Evolutionary conservation across 2,888 invertebrate genomes (phyloP), one percentile per base, ranked within the genome.

Genomic region (Odontocolon sp.): DNA sequence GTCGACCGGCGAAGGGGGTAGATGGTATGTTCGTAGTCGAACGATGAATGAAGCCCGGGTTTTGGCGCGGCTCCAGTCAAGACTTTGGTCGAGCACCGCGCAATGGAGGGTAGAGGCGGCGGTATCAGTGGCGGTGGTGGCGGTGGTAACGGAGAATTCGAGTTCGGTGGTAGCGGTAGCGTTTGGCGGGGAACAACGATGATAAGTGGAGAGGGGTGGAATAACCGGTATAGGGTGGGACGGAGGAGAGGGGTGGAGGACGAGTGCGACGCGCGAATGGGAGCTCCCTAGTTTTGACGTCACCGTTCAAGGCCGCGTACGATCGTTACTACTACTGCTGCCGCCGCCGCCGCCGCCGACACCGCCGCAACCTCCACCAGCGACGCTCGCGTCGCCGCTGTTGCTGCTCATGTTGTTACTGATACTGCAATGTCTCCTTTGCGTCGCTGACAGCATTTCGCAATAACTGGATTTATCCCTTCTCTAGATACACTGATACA

Each of bases 221-320:
- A 36, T 31, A 21, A 40, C 28, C 23, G 16, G 47, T 64, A 45
- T 18, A 38, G 36, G 63, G 59, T 33, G 63, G 77, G 64, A 50
- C 45, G 64, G 40, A 23, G 69, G 23, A 67, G 56, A 59, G 68
- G 64, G 68, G 66, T 57, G 54, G 52, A 50, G 4, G 56, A 68
- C 45, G 56, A 64, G 68, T 36, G 56, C 80, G 77, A 76, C 78
- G 74, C 66, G 71, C 78, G 74, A 80, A 79, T 61, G 78, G 77
- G 78, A 77, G 79, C 81, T 80, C 80, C 80, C 79, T 80, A 79
- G 81, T 81, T 81, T 82, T 83, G 83, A 83, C 83, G 83, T 83
- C 83, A 83, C 81, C 81, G 82, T 82, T 83, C 83, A 83, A 83
- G 83, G 83, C 83, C 83, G 81, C 78, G 80, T 80, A 80, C 83